Conservation (phyloP, 2,113 vertebrate species). For the Dromiciops gliroides region DNA sequence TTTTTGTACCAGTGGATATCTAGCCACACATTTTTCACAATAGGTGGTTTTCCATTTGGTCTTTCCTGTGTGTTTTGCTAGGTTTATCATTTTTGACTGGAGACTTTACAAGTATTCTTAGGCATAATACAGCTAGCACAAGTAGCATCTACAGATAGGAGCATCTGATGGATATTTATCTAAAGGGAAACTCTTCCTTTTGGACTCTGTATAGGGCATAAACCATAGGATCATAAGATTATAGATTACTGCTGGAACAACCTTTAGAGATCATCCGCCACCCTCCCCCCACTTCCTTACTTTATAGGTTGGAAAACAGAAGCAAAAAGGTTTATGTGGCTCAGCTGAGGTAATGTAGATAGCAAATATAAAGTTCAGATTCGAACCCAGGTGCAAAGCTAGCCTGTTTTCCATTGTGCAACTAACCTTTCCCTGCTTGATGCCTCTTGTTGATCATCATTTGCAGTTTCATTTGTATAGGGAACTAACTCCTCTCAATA, state of each 20-base stretch:
- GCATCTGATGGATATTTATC: neutral
- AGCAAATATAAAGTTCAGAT: neutral
- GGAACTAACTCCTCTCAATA: too few relatives aligned
- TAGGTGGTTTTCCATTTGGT: too few relatives aligned
- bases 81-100: too few relatives aligned
- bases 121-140: neutral
- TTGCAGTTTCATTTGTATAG: too few relatives aligned
- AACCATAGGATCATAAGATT: neutral
- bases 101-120: too few relatives aligned
- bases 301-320: neutral
- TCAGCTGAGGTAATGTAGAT: neutral
- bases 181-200: neutral
- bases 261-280: neutral
- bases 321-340: neutral
- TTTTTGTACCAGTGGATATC: too few relatives aligned
- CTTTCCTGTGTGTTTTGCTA: too few relatives aligned
- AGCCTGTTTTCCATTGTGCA: neutral
- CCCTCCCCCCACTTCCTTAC: too few relatives aligned
- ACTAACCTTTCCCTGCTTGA: too few relatives aligned
- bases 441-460: neutral
- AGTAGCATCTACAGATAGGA: neutral
- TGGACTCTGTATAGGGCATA: neutral
- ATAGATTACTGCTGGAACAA: neutral
- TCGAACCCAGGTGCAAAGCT: neutral
- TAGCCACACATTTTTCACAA: too few relatives aligned